phyloP scores from a whole-genome alignment of 2,113 vertebrate genomes.

The Silurus asotus region DNA sequence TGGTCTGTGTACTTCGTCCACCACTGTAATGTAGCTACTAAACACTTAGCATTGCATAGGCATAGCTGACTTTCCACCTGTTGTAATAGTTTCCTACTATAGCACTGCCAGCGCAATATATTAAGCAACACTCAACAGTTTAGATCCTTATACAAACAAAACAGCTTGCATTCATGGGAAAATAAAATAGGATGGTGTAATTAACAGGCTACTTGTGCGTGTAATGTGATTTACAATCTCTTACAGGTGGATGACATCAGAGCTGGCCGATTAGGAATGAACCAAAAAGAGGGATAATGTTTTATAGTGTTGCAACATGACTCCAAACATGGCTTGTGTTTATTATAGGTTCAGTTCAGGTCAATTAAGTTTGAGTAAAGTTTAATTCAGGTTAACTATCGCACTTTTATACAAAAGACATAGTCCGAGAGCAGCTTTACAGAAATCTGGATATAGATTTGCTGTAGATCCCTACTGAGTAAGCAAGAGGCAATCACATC shows the following conservation, averaged over 20 bases:
- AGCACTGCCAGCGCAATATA: neutral
- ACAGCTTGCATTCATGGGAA: no score
- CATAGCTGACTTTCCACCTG: neutral
- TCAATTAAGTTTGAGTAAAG: neutral
- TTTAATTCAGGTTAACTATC: neutral
- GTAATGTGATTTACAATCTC: no score
- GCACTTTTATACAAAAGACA: neutral
- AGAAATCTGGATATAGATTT: neutral
- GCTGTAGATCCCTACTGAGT: neutral
- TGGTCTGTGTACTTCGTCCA: no score
- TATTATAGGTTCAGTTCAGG: neutral
- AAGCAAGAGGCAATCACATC: neutral
- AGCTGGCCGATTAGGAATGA: neutral
- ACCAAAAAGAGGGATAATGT: neutral
- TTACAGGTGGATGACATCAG: no score
- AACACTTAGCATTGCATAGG: neutral
- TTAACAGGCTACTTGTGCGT: no score
- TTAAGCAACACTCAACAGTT: neutral
- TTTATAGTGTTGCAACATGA: neutral
- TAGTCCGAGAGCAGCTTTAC: neutral
- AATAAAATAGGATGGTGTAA: no score
- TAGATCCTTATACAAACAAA: no score
- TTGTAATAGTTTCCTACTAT: neutral
- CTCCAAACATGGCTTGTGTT: neutral
- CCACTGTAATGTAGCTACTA: neutral